Evolutionary conservation across 2,888 invertebrate genomes (phyloP), one percentile per base, ranked within the genome.

Genomic region (Macrosoma leucophasiata): DNA sequence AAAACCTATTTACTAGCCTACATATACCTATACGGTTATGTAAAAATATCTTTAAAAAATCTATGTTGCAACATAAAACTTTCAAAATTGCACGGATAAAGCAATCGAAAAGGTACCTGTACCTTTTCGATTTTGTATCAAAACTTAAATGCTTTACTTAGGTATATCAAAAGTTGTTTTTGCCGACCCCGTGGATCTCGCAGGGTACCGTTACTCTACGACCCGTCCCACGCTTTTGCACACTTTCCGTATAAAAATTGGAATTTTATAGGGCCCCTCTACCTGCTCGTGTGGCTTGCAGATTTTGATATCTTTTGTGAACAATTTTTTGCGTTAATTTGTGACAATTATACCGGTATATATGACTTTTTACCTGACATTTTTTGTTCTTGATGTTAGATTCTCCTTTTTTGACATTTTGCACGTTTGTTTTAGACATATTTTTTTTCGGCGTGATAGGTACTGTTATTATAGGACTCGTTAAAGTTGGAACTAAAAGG

Each of bases 251-350:
- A 51, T 50, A 68, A 72, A 76, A 72, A 64, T 35, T 36, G 46
- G 43, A 60, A 72, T 66, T 73, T 72, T 73, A 72, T 70, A 73
- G 64, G 51, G 50, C 59, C 58, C 61, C 50, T 65, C 74, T 84
- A 84, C 84, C 84, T 84, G 84, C 79, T 77, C 82, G 82, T 84
- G 84, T 82, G 82, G 79, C 84, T 82, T 82, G 82, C 84, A 81
- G 81, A 77, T 84, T 77, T 79, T 79, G 82, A 82, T 82, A 81
- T 68, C 81, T 73, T 77, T 82, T 81, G 79, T 81, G 64, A 58
- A 57, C 49, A 13, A 40, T 66, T 82, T 84, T 84, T 84, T 84
- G 82, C 81, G 64, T 82, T 77, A 82, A 84, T 84, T 84, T 84
- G 84, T 84, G 84, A 82, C 82, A 84, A 82, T 82, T 84, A 84